Percentiles rank a stretch among this genome's conserved stretches.
These are phyloP conservation scores for Diaprepes abbreviatus DNA, from an alignment of 2,888 invertebrate species.

Conservation along the genomic window DNA sequence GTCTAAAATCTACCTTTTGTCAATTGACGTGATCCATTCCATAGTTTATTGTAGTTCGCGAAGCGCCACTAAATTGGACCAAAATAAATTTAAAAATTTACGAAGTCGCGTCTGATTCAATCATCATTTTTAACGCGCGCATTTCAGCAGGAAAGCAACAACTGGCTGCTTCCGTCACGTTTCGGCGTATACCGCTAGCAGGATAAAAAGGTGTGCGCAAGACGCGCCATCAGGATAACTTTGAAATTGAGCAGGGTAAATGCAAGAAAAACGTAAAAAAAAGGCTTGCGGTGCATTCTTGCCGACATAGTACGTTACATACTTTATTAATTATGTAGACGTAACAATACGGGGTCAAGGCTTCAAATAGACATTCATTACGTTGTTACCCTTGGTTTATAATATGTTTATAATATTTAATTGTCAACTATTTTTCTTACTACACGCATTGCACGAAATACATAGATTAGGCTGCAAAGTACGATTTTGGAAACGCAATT, in stretches of 20 bases:
- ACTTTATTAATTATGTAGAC: not conserved
- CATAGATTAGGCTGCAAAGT: no score
- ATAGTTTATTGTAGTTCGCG: constrained; percentile 42
- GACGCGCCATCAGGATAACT: constrained; percentile 41
- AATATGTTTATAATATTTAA: no score
- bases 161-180: constrained; percentile 50
- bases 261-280: constrained; percentile 5
- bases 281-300: constrained; percentile 2
- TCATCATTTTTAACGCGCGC: constrained; percentile 29
- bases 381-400: no score
- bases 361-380: not conserved
- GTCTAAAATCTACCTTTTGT: constrained; percentile 53
- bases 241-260: constrained; percentile 6
- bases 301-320: not conserved
- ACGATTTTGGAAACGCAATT: no score
- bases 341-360: not conserved
- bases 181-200: constrained; percentile 21
- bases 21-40: constrained; percentile 59
- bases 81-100: constrained; percentile 18
- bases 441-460: no score
- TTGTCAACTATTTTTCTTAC: no score
- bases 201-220: constrained; percentile 44
- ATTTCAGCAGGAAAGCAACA: constrained; percentile 52
- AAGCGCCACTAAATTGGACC: constrained; percentile 7
- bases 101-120: constrained; percentile 31